Base-by-base conservation (phyloP, 2,797 vertebrate species). In the Myiotriccus ornatus region DNA sequence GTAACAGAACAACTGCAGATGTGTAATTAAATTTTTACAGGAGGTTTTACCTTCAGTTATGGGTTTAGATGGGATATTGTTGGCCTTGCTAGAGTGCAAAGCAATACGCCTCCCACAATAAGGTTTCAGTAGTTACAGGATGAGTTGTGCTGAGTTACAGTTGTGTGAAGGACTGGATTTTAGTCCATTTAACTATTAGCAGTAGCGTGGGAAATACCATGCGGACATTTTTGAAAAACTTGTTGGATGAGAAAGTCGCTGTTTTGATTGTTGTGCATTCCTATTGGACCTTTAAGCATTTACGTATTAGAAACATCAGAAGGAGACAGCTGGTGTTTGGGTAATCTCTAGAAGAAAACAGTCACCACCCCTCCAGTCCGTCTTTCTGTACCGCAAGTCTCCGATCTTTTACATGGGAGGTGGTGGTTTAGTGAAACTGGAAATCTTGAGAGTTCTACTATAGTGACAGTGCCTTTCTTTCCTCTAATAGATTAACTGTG, bases 51-150 rank as follows among this genome's bases (percentile, higher is more conserved):
- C 69, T 89, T 88, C 35, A 5, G 65, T 89, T 92, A 78, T 6
- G 0, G 82, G 56, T 92, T 67, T 84, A 95, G 84, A 88, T 56
- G 37, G 44, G 62, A 32, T 80, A 55, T 69, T 0, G 2, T 34
- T 95, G 94, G 85, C 92, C 76, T 96, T 96, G 64, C 93, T 95
- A 90, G 91, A 94, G 62, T 78, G 90, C 94, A 62, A 34, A 95
- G 67, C 27, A 73, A n/a, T 80, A 63, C 13, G 14, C 78, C 75
- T 96, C 56, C 90, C 77, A 69, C 91, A 90, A 70, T 53, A 65
- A 73, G 32, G 67, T 96, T 97, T 96, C 87, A 32, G 73, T 94
- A 94, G 67, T 92, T 84, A 79, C 93, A 55, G 64, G 86, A 95
- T 94, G 94, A 96, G 69, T 92, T 95, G 76, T 71, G 75, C n/a